Percentiles rank a stretch among this genome's conserved stretches.
phyloP scores from a whole-genome alignment of 2,113 vertebrate species.

The Herpailurus yagouaroundi region DNA sequence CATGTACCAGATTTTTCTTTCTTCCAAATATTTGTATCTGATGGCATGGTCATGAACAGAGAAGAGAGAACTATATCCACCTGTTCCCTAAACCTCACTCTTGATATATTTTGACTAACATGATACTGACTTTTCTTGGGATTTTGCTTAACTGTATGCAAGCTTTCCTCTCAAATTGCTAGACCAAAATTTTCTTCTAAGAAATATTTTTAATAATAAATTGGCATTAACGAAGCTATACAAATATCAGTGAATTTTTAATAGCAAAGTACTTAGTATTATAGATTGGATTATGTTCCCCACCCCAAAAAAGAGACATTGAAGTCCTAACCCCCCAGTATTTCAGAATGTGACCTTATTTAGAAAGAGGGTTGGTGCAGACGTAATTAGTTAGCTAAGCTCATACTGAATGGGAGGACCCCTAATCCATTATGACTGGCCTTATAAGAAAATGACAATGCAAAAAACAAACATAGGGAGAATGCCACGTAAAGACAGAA shows the following conservation, averaged over 20 bases:
- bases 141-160: background rate
- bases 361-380: background rate
- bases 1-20: background rate
- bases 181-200: background rate
- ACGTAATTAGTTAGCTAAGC: background rate
- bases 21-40: background rate
- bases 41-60: background rate
- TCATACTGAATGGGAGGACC: background rate
- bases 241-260: background rate
- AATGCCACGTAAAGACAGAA: background rate
- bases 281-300: background rate
- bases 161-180: background rate
- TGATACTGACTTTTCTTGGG: background rate
- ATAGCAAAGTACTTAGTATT: background rate
- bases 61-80: background rate
- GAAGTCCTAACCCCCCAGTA: background rate
- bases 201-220: background rate
- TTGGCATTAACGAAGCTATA: background rate
- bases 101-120: background rate
- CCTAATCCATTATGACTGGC: background rate
- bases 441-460: background rate
- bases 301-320: background rate
- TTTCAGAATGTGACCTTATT: background rate
- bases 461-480: background rate
- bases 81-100: background rate